phyloP scores from a whole-genome alignment of 2,888 invertebrate species.

The Agrotis exclamationis region DNA sequence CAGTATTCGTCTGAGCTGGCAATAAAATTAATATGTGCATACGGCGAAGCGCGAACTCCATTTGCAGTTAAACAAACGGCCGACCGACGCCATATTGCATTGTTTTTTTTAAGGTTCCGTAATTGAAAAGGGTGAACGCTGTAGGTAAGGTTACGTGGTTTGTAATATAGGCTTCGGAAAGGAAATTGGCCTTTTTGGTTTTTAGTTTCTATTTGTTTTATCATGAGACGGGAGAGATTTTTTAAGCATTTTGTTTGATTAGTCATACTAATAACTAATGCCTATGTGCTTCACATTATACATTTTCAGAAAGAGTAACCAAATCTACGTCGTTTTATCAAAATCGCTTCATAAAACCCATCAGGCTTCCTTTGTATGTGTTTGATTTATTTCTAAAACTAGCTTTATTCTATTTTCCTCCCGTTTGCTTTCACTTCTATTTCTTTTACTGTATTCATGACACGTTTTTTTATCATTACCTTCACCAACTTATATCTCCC shows the following conservation, averaged over 20 bases:
- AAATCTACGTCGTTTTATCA: neutral
- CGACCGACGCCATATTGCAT: constrained; percentile 77
- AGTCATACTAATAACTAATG: neutral
- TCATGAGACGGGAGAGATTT: neutral
- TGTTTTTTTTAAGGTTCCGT: constrained; percentile 73
- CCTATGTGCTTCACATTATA: neutral
- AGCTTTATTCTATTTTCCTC: neutral
- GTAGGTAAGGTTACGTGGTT: constrained; percentile 55
- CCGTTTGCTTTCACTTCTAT: neutral
- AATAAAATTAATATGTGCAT: constrained; percentile 81
- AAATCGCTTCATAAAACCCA: no score
- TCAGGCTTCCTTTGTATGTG: no score
- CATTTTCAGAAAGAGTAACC: neutral
- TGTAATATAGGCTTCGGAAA: constrained; percentile 45
- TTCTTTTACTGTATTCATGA: no score
- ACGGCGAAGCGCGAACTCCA: constrained; percentile 77
- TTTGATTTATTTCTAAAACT: neutral
- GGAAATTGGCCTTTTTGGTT: constrained; percentile 48
- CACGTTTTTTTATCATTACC: no score
- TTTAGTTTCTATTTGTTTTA: constrained; percentile 1
- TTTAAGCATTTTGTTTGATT: neutral
- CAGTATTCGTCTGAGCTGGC: constrained; percentile 66
- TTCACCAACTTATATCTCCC: neutral
- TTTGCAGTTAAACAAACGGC: constrained; percentile 79
- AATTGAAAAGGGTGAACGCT: constrained; percentile 62